A percentile compares a stretch with the other conserved stretches of the same genome.
These are phyloP conservation scores for Andrena trimmerana DNA, from an alignment of 2,888 invertebrate species.

Conservation along the genomic window DNA sequence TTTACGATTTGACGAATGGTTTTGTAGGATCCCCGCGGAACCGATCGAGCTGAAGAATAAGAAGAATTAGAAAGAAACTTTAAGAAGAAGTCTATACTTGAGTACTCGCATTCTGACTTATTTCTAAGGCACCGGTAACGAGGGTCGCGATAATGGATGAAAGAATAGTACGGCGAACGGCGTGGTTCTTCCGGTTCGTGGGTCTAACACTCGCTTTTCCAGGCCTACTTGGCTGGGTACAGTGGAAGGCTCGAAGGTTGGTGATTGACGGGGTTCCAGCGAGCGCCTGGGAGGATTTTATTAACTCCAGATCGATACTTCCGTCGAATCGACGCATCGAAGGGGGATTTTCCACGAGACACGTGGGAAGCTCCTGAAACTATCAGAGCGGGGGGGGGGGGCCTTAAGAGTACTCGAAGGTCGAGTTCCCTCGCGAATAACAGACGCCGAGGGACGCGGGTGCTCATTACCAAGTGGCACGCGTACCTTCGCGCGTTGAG, in stretches of 20 bases:
- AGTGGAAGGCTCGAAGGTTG: neutral
- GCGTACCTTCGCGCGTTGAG: slow-evolving; percentile 76
- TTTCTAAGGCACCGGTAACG: slow-evolving; percentile 43
- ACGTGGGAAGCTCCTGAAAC: slow-evolving; percentile 17
- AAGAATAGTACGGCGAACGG: slow-evolving; percentile 21
- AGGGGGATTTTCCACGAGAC: neutral
- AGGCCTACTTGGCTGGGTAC: slow-evolving; percentile 1
- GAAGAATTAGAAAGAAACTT: neutral
- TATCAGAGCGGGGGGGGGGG: neutral
- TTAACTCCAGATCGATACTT: neutral
- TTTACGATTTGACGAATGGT: slow-evolving; percentile 19
- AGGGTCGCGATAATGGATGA: slow-evolving; percentile 36
- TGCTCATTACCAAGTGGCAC: slow-evolving; percentile 17
- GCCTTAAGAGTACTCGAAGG: slow-evolving; percentile 7
- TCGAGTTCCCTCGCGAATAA: slow-evolving; percentile 44
- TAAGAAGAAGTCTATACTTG: neutral
- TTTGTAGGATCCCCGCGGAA: slow-evolving; percentile 18
- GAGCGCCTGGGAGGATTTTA: neutral
- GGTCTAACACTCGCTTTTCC: slow-evolving; percentile 7
- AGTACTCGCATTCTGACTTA: slow-evolving; percentile 37
- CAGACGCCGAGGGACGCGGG: slow-evolving; percentile 51
- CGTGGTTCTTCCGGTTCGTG: slow-evolving; percentile 41
- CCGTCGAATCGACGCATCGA: neutral
- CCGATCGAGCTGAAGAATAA: slow-evolving; percentile 17
- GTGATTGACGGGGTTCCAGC: no score